phyloP scores from a whole-genome alignment of 2,797 vertebrate species.

The Psittacula echo region DNA sequence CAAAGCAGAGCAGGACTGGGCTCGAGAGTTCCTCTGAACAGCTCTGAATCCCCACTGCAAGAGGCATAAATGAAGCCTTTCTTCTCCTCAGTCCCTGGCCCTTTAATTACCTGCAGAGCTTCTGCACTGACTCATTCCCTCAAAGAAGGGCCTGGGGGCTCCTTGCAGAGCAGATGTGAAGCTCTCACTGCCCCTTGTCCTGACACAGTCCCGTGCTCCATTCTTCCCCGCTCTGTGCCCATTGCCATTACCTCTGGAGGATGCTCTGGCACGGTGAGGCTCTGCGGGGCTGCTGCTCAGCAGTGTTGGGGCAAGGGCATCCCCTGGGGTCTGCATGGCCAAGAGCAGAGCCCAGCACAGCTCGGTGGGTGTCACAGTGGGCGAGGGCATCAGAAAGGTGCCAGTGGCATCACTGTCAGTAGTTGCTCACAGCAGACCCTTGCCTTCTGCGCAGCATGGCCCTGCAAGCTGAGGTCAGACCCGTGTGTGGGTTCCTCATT shows the following conservation, averaged over 20 bases:
- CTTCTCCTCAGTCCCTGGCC: background rate
- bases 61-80: background rate
- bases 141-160: background rate
- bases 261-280: fast-evolving
- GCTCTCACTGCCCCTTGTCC: background rate
- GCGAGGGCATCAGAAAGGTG: background rate
- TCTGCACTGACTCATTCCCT: background rate
- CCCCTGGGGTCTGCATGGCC: background rate
- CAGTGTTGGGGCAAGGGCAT: fast-evolving
- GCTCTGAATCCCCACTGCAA: background rate
- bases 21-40: background rate
- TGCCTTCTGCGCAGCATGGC: fast-evolving
- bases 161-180: background rate
- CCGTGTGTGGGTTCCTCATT: fast-evolving
- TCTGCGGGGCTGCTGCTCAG: background rate
- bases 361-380: background rate
- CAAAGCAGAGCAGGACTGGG: background rate
- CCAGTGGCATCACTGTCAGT: background rate
- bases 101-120: background rate
- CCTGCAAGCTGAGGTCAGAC: fast-evolving
- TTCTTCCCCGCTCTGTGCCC: background rate
- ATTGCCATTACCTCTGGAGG: fast-evolving
- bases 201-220: fast-evolving
- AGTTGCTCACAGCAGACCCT: background rate
- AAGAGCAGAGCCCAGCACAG: background rate